Evolutionary conservation across 2,888 invertebrate species (phyloP).

Genomic region (Alloplasta piceator): DNA sequence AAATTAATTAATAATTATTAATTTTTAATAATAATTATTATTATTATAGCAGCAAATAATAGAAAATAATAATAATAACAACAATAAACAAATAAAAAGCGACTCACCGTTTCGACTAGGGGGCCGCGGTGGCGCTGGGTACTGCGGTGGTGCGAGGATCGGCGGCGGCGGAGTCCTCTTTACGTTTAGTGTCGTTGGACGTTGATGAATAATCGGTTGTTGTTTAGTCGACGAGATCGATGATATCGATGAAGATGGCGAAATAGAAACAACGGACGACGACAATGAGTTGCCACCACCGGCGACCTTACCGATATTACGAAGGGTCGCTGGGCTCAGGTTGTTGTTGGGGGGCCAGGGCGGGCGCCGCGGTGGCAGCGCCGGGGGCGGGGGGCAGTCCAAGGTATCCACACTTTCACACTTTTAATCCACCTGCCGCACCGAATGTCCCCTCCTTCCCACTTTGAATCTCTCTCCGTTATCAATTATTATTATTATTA

Average conservation of each 20-base stretch:
- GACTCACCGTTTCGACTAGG: conserved; percentile 82
- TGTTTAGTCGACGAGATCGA: conserved; percentile 32
- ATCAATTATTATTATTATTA: background rate
- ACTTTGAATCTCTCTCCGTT: conserved; percentile 11
- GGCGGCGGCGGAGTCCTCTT: conserved; percentile 69
- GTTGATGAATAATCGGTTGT: conserved; percentile 56
- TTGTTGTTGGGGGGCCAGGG: conserved; percentile 82
- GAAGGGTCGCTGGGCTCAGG: conserved; percentile 83
- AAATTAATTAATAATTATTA: too few species aligned
- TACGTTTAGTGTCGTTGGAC: conserved; percentile 49
- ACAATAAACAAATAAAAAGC: background rate
- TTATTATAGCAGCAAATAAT: too few species aligned
- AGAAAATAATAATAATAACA: conserved; percentile 22
- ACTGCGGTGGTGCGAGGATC: conserved; percentile 81
- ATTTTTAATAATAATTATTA: too few species aligned
- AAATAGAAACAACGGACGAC: conserved; percentile 38
- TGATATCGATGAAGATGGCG: conserved; percentile 62
- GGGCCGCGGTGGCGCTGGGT: conserved; percentile 83
- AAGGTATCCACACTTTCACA: conserved; percentile 84
- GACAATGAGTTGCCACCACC: conserved; percentile 57
- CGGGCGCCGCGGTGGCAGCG: conserved; percentile 83
- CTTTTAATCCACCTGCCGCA: conserved; percentile 80
- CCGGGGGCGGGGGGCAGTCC: conserved; percentile 84
- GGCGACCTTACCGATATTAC: conserved; percentile 71
- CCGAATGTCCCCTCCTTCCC: conserved; percentile 67